A percentile compares a stretch with the other conserved stretches of the same genome.
Evolutionary conservation across 2,113 vertebrate species (phyloP).

Genomic region (Tachycineta bicolor): DNA sequence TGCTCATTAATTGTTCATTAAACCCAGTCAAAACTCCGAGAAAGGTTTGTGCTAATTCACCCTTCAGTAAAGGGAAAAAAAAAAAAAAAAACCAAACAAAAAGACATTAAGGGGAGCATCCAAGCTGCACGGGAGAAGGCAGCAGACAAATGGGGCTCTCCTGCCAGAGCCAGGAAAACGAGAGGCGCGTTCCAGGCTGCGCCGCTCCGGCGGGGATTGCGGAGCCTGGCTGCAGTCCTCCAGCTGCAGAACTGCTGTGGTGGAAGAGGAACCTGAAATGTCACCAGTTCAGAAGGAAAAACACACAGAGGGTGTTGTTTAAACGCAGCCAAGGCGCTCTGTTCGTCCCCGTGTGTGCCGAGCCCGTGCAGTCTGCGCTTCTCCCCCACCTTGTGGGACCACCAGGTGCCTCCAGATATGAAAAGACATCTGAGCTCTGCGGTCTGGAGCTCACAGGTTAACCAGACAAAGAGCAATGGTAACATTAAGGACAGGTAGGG

Average conservation of each 20-base stretch:
- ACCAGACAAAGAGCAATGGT: not conserved
- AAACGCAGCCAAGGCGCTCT: not conserved
- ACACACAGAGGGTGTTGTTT: not conserved
- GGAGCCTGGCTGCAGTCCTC: not conserved
- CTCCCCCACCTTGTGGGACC: not conserved
- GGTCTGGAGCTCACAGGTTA: not conserved
- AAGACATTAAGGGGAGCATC: not conserved
- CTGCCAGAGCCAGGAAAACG: accelerated
- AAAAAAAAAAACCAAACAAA: not conserved
- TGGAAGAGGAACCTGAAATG: not conserved
- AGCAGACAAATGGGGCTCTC: not conserved
- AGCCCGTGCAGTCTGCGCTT: not conserved
- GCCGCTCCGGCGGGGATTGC: accelerated
- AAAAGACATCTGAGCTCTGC: not conserved
- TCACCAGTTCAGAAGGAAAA: not conserved
- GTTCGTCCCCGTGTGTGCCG: accelerated
- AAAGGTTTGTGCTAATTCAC: not conserved
- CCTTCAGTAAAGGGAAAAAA: not conserved
- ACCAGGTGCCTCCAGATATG: not conserved
- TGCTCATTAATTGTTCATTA: not conserved
- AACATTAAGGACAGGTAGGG: not conserved
- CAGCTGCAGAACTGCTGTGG: not conserved
- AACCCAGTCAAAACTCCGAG: not conserved
- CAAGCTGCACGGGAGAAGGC: not conserved
- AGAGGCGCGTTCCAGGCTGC: not conserved